phyloP scores from a whole-genome alignment of 2,113 vertebrate genomes.

The Xenopus borealis region DNA sequence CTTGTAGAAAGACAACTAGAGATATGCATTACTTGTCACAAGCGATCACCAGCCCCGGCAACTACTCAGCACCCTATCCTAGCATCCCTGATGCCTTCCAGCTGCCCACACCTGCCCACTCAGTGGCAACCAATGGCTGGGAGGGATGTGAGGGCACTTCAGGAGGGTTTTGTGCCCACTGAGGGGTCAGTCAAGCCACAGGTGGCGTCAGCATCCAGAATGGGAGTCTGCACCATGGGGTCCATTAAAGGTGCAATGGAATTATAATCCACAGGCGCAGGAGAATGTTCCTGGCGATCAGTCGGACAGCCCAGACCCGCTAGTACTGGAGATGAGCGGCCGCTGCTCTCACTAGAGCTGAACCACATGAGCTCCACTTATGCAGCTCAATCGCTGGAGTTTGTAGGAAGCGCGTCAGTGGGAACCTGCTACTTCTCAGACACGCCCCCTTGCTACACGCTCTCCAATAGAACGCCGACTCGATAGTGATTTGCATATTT shows the following conservation, averaged over 20 bases:
- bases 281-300: no score
- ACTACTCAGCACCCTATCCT: no score
- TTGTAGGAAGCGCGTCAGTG: conserved; percentile 12
- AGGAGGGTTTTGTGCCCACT: not conserved
- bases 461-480: conserved; percentile 1
- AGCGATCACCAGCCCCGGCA: no score
- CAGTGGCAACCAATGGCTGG: not conserved
- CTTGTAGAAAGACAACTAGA: no score
- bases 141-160: not conserved
- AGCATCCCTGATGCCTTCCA: not conserved
- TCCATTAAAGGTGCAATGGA: not conserved
- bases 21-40: no score
- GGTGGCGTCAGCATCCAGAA: no score
- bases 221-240: not conserved
- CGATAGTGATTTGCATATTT: not conserved
- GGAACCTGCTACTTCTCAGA: not conserved
- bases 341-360: no score
- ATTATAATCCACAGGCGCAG: no score
- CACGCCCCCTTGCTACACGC: conserved; percentile 2
- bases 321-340: no score
- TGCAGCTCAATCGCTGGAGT: conserved; percentile 8
- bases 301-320: no score
- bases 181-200: not conserved
- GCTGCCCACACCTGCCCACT: not conserved
- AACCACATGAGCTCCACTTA: conserved; percentile 3